A percentile compares a stretch with the other conserved stretches of the same genome.
These are phyloP conservation scores for Clarias batrachus DNA, from an alignment of 2,113 vertebrate genomes.

Conservation along the genomic window DNA sequence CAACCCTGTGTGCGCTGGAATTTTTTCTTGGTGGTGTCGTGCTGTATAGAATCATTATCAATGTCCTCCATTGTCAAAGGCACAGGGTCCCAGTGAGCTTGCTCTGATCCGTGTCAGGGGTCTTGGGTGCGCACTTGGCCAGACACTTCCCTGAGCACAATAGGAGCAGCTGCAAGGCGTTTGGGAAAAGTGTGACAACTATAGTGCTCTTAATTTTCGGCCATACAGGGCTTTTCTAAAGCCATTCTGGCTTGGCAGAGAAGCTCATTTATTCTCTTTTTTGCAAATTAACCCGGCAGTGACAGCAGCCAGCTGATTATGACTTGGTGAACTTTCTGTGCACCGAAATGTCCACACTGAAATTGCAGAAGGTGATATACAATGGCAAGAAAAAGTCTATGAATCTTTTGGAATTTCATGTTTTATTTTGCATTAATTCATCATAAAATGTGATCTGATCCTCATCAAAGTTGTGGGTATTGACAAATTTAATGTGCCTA, in stretches of 20 bases:
- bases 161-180: slow-evolving; percentile 79
- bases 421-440: too few relatives aligned
- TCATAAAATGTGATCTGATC: too few relatives aligned
- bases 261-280: slow-evolving; percentile 61
- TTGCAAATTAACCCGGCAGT: slow-evolving; percentile 69
- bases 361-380: slow-evolving; percentile 33
- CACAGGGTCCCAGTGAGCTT: slow-evolving; percentile 61
- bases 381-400: too few relatives aligned
- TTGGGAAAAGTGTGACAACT: slow-evolving; percentile 78
- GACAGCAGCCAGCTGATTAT: slow-evolving; percentile 39
- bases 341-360: background rate
- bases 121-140: slow-evolving; percentile 23
- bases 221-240: slow-evolving; percentile 62
- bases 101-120: slow-evolving; percentile 57
- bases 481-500: too few relatives aligned
- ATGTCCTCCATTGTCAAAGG: slow-evolving; percentile 60
- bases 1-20: slow-evolving; percentile 61
- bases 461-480: too few relatives aligned
- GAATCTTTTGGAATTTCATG: too few relatives aligned
- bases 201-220: slow-evolving; percentile 66
- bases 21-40: slow-evolving; percentile 51
- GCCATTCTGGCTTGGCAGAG: slow-evolving; percentile 51
- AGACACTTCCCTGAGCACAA: slow-evolving; percentile 63
- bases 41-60: slow-evolving; percentile 55
- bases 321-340: background rate